These are phyloP conservation scores for Epinotia nisella DNA, from an alignment of 2,888 invertebrate genomes.

Conservation along the genomic window DNA sequence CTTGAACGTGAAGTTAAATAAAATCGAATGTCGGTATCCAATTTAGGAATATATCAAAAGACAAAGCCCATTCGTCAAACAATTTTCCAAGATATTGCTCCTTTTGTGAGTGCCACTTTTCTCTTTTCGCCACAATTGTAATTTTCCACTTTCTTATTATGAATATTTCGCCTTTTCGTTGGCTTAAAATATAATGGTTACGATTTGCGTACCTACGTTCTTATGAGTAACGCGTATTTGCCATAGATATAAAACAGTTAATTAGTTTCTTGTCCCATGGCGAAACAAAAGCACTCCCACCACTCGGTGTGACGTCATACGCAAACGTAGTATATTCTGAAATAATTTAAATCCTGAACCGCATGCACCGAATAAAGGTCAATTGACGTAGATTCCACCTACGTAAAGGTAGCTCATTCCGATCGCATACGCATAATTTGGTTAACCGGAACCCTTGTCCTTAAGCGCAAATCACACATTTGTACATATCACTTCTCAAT, in stretches of 20 bases:
- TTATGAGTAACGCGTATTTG: too few species aligned
- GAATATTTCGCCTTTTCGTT: background rate
- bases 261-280: background rate
- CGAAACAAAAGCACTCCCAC: background rate
- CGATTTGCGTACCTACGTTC: background rate
- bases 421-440: slow-evolving; percentile 33
- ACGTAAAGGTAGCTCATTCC: slow-evolving; percentile 16
- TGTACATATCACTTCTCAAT: slow-evolving; percentile 22
- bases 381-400: slow-evolving; percentile 21
- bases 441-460: slow-evolving; percentile 21
- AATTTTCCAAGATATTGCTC: slow-evolving; percentile 31
- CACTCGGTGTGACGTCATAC: background rate
- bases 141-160: slow-evolving; percentile 2
- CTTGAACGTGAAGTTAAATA: background rate
- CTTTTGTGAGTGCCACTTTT: slow-evolving; percentile 20
- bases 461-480: slow-evolving; percentile 23
- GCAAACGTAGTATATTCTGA: background rate
- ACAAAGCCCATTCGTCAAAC: slow-evolving; percentile 26
- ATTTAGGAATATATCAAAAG: slow-evolving; percentile 6
- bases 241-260: background rate
- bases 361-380: slow-evolving; percentile 13
- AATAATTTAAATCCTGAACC: background rate
- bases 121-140: background rate
- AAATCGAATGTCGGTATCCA: slow-evolving; percentile 9
- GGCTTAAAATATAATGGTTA: background rate